Percentiles rank a stretch among this genome's conserved stretches.
Evolutionary conservation across 1,140 invertebrate species (phyloP).

Genomic region (Zaprionus tsacasi): DNA sequence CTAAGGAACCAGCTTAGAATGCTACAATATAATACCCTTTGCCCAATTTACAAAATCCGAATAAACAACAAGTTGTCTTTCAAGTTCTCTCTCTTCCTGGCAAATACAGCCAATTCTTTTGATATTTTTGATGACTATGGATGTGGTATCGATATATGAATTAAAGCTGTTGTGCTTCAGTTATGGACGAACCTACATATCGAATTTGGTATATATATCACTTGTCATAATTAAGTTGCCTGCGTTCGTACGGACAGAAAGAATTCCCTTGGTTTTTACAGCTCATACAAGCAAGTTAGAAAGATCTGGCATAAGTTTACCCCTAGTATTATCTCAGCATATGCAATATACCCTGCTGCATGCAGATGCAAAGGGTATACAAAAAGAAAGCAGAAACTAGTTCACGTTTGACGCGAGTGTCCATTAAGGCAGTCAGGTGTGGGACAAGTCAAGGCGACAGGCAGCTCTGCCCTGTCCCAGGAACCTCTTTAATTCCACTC

Average conservation of each 20-base stretch:
- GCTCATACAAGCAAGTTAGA: too few species aligned
- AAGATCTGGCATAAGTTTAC: too few species aligned
- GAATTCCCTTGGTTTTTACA: too few species aligned
- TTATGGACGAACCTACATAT: not conserved
- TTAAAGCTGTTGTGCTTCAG: not conserved
- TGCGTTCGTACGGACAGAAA: not conserved
- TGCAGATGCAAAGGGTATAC: not conserved
- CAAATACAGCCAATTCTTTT: too few species aligned
- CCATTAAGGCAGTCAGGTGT: constrained; percentile 52
- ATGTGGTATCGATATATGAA: not conserved
- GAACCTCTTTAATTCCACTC: constrained; percentile 59
- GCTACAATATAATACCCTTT: not conserved
- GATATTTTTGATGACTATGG: too few species aligned
- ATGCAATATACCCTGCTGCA: not conserved
- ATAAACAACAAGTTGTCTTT: not conserved
- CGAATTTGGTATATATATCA: not conserved
- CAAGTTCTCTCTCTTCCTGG: too few species aligned
- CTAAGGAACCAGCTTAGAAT: constrained; percentile 41
- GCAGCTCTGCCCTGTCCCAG: constrained; percentile 46
- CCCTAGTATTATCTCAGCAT: too few species aligned
- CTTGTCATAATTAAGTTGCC: not conserved
- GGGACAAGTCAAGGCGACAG: constrained; percentile 62
- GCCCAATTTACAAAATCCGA: not conserved
- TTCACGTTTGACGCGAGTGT: constrained; percentile 69
- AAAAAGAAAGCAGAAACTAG: constrained; percentile 51